Evolutionary conservation across 2,888 invertebrate genomes (phyloP).

Genomic region (Caenorhabditis macrosperma): DNA sequence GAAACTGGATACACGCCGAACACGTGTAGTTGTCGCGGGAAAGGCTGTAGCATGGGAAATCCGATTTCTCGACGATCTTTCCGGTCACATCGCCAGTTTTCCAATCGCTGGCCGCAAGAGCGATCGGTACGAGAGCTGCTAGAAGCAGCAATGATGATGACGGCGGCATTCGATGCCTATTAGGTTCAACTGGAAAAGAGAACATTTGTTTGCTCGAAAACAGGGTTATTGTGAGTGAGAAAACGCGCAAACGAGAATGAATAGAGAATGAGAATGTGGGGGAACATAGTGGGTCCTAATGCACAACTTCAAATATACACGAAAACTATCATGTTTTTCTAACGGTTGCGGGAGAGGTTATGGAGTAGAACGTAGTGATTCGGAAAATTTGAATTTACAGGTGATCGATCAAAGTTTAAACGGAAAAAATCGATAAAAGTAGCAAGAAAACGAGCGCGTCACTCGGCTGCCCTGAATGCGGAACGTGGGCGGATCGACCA

Average conservation of each 20-base stretch:
- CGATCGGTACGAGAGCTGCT: constrained; percentile 37
- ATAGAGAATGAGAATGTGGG: neutral
- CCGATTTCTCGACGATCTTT: constrained; percentile 74
- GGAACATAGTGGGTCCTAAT: neutral
- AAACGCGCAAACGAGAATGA: neutral
- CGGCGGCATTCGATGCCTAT: constrained; percentile 48
- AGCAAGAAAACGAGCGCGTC: constrained; percentile 3
- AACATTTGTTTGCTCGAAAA: neutral
- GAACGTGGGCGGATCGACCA: constrained; percentile 29
- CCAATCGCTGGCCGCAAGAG: constrained; percentile 20
- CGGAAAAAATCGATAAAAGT: constrained; percentile 29
- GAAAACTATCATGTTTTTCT: too few species aligned
- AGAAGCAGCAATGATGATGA: constrained; percentile 41
- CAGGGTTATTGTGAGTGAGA: neutral
- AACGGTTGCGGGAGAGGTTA: too few species aligned
- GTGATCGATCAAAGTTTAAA: too few species aligned
- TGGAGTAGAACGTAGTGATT: too few species aligned
- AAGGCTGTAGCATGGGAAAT: constrained; percentile 79
- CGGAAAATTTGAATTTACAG: too few species aligned
- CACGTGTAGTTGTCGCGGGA: constrained; percentile 80
- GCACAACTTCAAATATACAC: too few species aligned
- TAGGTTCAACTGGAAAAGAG: constrained; percentile 25
- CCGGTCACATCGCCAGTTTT: constrained; percentile 69
- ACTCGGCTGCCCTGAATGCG: neutral
- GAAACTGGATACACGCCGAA: constrained; percentile 78